Percentiles rank a stretch among this genome's conserved stretches.
Evolutionary conservation across 2,888 invertebrate genomes (phyloP).

Genomic region (Coelopa pilipes): DNA sequence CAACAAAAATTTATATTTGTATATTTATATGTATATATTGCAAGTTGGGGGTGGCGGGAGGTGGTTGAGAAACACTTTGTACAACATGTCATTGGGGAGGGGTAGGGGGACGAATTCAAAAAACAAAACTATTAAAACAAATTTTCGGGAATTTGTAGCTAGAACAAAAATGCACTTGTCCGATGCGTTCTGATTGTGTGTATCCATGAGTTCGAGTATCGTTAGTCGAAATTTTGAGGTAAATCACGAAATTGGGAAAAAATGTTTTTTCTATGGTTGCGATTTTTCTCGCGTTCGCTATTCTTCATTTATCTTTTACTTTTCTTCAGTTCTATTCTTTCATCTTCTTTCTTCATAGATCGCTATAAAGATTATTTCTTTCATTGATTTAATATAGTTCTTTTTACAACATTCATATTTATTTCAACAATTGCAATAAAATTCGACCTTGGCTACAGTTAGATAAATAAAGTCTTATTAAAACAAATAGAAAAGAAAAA

Average conservation of each 20-base stretch:
- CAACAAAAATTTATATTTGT: too few species aligned
- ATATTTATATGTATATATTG: too few species aligned
- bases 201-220: constrained; percentile 31
- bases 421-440: constrained; percentile 1
- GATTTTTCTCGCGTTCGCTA: not conserved
- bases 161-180: constrained; percentile 1
- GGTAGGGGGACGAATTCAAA: constrained; percentile 29
- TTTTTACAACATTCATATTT: constrained; percentile 27
- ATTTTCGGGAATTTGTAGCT: constrained; percentile 22
- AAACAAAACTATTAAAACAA: constrained; percentile 21
- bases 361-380: not conserved
- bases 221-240: constrained; percentile 41
- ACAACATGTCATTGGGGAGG: constrained; percentile 18
- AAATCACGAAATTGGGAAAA: constrained; percentile 66
- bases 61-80: not conserved
- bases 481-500: not conserved
- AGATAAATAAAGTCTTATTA: not conserved
- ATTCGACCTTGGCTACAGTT: not conserved
- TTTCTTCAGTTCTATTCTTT: too few species aligned
- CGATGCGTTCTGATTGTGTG: too few species aligned
- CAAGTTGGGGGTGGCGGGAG: too few species aligned
- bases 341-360: not conserved
- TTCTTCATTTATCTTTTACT: constrained; percentile 12
- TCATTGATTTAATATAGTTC: constrained; percentile 3
- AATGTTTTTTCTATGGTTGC: constrained; percentile 50